Base-by-base conservation (phyloP, 2,797 vertebrate genomes). In the Sternarchorhynchus goeldii region DNA sequence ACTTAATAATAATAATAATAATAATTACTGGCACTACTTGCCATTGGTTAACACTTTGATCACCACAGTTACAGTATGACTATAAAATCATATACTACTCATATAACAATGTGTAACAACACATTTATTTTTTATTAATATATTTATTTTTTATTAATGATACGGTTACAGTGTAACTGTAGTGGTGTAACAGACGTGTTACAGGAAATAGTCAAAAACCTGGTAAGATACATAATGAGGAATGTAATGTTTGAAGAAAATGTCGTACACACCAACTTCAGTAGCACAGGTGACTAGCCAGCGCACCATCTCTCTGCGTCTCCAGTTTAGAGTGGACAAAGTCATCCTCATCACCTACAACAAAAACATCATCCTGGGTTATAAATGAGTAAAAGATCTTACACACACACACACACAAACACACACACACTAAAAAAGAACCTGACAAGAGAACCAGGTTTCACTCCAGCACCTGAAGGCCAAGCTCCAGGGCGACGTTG, bases 281-380 rank as follows among this genome's bases (percentile, higher is more conserved):
- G 97, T 99, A 76, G 97, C 97, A 0, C 97, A 99, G 0, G 97
- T 99, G 85, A 99, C 97, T 87, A 99, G 89, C 97, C 97, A 99
- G 88, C 97, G 95, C 79, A 99, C 97, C 97, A 99, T 99, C 90
- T 99, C 97, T 78, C 97, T 93, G 78, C 97, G 94, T 82, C 97
- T 94, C 97, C 97, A 99, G 90, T 99, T 99, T 80, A 99, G 93
- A 1, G 97, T 98, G 84, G 97, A 98, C 85, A 99, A 91, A 4
- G 97, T 99, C 97, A 99, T 99, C 83, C 97, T 94, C 97, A 99
- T 99, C 82, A 99, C 97, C 97, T 99, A 88, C 17, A 50, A 84
- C n/a, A 79, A 56, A 69, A 58, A 84, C 45, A 77, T 41, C 74
- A 71, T 2, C 20, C 20, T 58, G 5, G 6, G 57, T 79, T 56